These are phyloP conservation scores for Tribolium madens DNA, from an alignment of 1,140 invertebrate genomes.

Conservation along the genomic window DNA sequence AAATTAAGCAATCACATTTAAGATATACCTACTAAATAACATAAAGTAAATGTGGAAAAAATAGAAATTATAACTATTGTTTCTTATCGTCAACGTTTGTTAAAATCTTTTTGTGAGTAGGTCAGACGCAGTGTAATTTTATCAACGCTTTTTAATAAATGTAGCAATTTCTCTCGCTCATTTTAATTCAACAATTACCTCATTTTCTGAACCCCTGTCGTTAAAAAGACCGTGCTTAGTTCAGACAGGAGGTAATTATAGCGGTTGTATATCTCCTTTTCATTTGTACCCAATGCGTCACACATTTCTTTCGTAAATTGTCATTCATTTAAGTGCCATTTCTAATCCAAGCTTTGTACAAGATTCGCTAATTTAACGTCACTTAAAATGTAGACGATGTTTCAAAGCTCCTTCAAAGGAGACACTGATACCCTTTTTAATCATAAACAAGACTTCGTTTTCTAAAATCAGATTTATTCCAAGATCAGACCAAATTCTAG, in stretches of 20 bases:
- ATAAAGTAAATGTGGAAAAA: no score
- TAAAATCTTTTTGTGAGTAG: no score
- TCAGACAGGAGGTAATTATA: slow-evolving; percentile 7
- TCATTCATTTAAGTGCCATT: slow-evolving; percentile 3
- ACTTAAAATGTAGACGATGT: neutral
- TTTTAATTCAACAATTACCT: no score
- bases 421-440: neutral
- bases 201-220: neutral
- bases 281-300: slow-evolving; percentile 1
- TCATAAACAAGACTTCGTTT: neutral
- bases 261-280: slow-evolving; percentile 16
- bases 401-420: neutral
- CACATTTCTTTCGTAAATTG: slow-evolving; percentile 14
- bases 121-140: no score
- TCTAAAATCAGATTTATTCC: neutral
- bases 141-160: no score
- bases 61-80: no score
- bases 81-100: no score
- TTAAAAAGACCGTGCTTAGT: neutral
- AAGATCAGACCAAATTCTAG: neutral
- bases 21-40: no score
- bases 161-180: no score
- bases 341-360: neutral
- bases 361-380: slow-evolving; percentile 14
- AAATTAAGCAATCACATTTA: no score